phyloP scores from a whole-genome alignment of 2,888 invertebrate species.

The Bursaphelenchus okinawaensis region DNA sequence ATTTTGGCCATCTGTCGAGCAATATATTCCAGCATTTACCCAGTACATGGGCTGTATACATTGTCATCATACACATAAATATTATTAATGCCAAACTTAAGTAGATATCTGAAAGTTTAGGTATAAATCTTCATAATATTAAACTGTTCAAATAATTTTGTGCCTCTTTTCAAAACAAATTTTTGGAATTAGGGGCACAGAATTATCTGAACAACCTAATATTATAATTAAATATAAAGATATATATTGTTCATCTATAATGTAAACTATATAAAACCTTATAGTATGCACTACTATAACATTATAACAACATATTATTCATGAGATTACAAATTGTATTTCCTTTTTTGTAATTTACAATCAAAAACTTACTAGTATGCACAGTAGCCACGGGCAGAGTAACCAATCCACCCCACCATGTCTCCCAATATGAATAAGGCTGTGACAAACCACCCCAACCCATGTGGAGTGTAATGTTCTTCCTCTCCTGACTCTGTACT shows the following conservation, averaged over 20 bases:
- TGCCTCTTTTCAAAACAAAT: too few relatives aligned
- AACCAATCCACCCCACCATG: background rate
- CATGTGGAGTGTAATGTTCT: background rate
- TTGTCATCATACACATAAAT: background rate
- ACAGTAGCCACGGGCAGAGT: background rate
- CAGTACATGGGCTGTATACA: constrained; percentile 7
- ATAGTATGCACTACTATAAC: too few relatives aligned
- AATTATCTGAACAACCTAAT: too few relatives aligned
- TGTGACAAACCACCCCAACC: constrained; percentile 13
- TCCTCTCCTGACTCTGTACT: background rate
- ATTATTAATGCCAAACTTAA: background rate
- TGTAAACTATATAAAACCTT: too few relatives aligned
- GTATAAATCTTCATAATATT: too few relatives aligned
- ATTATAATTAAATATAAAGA: too few relatives aligned
- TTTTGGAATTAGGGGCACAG: too few relatives aligned
- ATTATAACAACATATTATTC: too few relatives aligned
- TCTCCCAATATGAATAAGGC: constrained; percentile 4
- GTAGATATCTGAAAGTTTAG: background rate
- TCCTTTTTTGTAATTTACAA: too few relatives aligned
- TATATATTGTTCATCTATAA: too few relatives aligned
- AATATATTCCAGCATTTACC: constrained; percentile 22
- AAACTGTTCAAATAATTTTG: too few relatives aligned
- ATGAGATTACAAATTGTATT: too few relatives aligned
- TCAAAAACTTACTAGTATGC: background rate
- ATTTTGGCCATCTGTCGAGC: constrained; percentile 35